Evolutionary conservation across 2,797 vertebrate genomes (phyloP).

Genomic region (Apodemus agrarius): DNA sequence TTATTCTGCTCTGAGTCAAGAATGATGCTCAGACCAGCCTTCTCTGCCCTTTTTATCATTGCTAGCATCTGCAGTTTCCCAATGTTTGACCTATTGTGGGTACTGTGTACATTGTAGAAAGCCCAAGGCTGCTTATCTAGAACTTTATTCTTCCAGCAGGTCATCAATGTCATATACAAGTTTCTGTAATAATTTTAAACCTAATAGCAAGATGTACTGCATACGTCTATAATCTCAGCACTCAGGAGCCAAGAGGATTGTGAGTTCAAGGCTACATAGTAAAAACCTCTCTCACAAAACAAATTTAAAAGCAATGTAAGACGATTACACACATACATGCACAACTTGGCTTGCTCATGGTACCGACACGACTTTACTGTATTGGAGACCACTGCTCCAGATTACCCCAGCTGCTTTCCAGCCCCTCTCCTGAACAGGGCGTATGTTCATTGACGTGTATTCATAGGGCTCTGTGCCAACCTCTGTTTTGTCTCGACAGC

Average conservation of each 20-base stretch:
- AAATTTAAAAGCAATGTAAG: neutral
- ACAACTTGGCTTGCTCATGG: conserved; percentile 12
- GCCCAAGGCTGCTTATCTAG: neutral
- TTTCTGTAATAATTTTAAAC: neutral
- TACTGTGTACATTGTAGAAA: conserved; percentile 31
- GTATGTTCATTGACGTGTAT: neutral
- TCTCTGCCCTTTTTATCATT: neutral
- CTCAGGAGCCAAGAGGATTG: neutral
- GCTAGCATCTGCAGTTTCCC: neutral
- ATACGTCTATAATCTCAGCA: neutral
- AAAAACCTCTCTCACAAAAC: neutral
- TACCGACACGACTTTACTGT: neutral
- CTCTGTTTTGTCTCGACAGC: neutral
- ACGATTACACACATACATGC: neutral
- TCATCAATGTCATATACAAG: neutral
- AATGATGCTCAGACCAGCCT: neutral
- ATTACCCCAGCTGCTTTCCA: neutral
- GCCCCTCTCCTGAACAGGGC: neutral
- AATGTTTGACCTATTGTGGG: neutral
- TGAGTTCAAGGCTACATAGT: neutral
- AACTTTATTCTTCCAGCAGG: conserved; percentile 43
- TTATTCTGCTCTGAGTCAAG: neutral
- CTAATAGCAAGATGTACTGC: neutral
- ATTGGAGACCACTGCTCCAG: neutral
- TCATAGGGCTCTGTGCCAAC: neutral